Percentiles rank a stretch among this genome's conserved stretches.
Conservation (phyloP, 2,113 vertebrate species). For the Eudorcas thomsonii region DNA sequence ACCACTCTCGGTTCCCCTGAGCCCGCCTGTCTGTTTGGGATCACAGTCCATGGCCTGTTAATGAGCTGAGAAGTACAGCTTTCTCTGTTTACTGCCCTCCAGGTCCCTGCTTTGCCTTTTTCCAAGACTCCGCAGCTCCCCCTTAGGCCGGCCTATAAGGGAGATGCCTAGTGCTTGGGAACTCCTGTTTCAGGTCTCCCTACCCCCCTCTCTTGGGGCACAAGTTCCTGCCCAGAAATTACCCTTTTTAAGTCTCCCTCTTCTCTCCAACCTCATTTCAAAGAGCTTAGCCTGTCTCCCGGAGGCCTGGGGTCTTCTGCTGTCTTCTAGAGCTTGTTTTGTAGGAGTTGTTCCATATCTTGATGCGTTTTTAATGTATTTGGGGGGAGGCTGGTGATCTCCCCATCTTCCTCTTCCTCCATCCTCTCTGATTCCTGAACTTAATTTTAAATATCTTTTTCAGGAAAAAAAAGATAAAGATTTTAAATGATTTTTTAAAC, state of each 20-base stretch:
- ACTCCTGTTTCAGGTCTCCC: neutral
- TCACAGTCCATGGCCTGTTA: neutral
- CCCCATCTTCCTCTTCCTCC: neutral
- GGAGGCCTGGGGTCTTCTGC: neutral
- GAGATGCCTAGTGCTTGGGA: accelerated
- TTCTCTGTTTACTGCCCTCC: neutral
- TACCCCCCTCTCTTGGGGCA: neutral
- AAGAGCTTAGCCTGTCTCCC: neutral
- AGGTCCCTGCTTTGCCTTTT: neutral
- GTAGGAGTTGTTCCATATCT: neutral
- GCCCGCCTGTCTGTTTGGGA: neutral
- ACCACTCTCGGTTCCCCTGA: neutral
- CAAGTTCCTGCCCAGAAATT: neutral
- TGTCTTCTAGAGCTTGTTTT: neutral
- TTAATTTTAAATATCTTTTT: neutral
- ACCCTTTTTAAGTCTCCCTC: neutral
- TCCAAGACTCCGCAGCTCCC: accelerated
- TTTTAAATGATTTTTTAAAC: neutral
- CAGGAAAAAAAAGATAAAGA: neutral
- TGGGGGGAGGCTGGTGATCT: neutral
- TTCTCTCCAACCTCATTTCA: neutral
- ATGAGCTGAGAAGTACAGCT: neutral
- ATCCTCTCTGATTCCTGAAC: neutral
- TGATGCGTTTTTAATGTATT: neutral
- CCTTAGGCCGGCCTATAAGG: neutral